Evolutionary conservation across 2,113 vertebrate genomes (phyloP), one percentile per base, ranked within the genome.

Genomic region (Onychostruthus taczanowskii): DNA sequence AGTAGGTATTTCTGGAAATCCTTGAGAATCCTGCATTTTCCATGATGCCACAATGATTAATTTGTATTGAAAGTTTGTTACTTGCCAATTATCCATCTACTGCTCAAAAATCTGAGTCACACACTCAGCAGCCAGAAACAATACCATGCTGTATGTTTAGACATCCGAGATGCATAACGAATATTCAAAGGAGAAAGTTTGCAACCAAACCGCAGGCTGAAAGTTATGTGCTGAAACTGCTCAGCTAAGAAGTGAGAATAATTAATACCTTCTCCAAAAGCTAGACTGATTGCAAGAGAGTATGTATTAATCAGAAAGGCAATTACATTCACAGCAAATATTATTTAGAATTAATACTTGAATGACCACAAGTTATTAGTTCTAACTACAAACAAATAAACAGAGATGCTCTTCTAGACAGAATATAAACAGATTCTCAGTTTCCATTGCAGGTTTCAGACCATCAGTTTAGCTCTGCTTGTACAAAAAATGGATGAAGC

Each of bases 1-100:
- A 77, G 47, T 69, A 94, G 85, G 82, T 92, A 94, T 75, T 94
- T 95, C 76, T 96, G 89, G 83, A 95, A 92, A 96, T 91, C 92
- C 63, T 87, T 94, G 75, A 91, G 93, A 96, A 96, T 80, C 59
- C 30, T 72, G 56, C 6, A 0, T 95, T 93, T 92, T 96, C 92
- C 88, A 92, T 66, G 85, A 62, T 28, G 62, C 58, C 61, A 87
- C 63, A 77, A 70, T 84, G 84, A 94, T 93, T 94, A 85, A 94
- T 94, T 90, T 66, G 67, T 92, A 93, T 79, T 79, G 91, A 69
- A 92, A 89, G 43, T 96, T 94, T 92, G 73, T 86, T 73, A 84
- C 74, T 87, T 93, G 86, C 68, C 81, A 91, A 37, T 84, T 95
- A 92, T n/a, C 58, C 76, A 43, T 92, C 74, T 66, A 75, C 88